These are phyloP conservation scores for Pimephales promelas DNA, from an alignment of 2,113 vertebrate genomes.

Conservation along the genomic window DNA sequence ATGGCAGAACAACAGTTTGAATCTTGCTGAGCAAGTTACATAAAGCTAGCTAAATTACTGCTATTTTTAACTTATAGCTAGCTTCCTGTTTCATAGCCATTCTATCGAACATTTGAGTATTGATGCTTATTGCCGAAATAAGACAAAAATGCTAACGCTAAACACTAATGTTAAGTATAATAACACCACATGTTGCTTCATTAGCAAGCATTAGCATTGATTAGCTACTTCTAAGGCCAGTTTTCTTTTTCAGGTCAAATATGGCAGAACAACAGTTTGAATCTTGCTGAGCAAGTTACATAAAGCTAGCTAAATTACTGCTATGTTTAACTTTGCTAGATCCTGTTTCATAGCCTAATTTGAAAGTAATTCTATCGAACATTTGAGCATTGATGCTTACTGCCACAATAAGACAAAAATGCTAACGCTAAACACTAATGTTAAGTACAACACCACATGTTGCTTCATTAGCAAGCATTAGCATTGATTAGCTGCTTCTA, in stretches of 20 bases:
- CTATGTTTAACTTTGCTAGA: too few species aligned
- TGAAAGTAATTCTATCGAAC: background rate
- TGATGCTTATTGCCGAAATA: background rate
- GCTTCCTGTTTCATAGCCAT: background rate
- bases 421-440: background rate
- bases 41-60: background rate
- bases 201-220: background rate
- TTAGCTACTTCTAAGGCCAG: background rate
- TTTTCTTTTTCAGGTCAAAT: background rate
- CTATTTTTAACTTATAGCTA: background rate
- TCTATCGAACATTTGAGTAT: background rate
- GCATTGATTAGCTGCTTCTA: too few species aligned
- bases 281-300: too few species aligned
- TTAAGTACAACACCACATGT: background rate
- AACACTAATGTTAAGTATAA: background rate
- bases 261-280: too few species aligned
- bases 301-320: too few species aligned
- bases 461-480: too few species aligned
- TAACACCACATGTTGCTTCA: background rate
- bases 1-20: background rate
- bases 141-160: background rate
- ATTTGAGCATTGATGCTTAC: background rate
- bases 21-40: background rate
- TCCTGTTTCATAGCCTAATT: background rate
- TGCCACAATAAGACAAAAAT: background rate